Evolutionary conservation across 1,140 invertebrate species (phyloP).

Genomic region (Drosophila paulistorum): DNA sequence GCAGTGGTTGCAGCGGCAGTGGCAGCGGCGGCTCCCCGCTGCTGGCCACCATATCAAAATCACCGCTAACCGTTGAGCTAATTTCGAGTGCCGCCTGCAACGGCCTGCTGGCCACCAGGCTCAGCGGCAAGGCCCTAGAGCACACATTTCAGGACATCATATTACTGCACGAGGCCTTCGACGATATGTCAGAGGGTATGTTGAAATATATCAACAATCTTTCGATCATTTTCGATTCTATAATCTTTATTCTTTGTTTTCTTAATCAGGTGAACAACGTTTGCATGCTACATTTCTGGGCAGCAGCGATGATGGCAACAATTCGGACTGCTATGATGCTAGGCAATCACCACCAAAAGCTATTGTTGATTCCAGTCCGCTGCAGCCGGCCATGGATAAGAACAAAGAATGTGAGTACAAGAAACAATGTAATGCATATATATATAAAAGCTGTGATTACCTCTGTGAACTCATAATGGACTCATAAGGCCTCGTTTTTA

Average conservation of each 20-base stretch:
- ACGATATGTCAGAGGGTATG: conserved; percentile 87
- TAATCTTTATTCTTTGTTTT: neutral
- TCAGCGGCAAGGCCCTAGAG: conserved; percentile 74
- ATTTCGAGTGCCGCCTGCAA: conserved; percentile 73
- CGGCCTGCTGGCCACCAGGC: conserved; percentile 71
- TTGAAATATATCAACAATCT: neutral
- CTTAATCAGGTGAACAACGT: conserved; percentile 70
- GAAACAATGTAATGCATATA: too few species aligned
- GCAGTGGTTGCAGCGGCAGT: conserved; percentile 41
- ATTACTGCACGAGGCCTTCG: conserved; percentile 79
- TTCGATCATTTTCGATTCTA: too few species aligned
- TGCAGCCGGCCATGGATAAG: conserved; percentile 96
- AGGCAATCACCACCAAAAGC: conserved; percentile 92
- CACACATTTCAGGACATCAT: conserved; percentile 81
- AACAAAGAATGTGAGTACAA: conserved; percentile 97
- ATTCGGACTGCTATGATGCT: conserved; percentile 82
- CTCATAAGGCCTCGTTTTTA: too few species aligned
- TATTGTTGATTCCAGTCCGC: conserved; percentile 95
- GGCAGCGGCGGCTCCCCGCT: conserved; percentile 67
- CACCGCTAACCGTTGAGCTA: conserved; percentile 75
- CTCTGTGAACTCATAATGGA: too few species aligned
- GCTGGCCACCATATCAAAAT: conserved; percentile 78
- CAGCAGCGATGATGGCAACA: conserved; percentile 81
- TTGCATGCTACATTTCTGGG: conserved; percentile 76
- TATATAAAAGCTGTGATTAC: too few species aligned